Base-by-base conservation (phyloP, 2,797 vertebrate species). In the Balearica regulorum region DNA sequence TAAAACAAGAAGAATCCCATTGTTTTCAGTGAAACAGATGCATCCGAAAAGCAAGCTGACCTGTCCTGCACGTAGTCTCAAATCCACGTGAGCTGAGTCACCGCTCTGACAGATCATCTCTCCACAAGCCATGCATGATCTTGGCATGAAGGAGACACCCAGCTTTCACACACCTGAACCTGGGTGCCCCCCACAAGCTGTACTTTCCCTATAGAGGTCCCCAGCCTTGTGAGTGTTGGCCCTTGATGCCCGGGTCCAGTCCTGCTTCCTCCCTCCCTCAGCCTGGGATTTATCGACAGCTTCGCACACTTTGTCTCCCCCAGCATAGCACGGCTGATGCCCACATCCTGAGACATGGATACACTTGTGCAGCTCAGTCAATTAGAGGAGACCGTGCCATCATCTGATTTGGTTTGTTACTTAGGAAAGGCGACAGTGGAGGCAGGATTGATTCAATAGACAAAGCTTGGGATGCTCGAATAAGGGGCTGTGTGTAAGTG, bases 361-460 rank as follows among this genome's bases (percentile, higher is more conserved):
- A 65, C n/a, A 14, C 65, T 66, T 71, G 58, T 80, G 85, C 92
- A 43, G 57, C 79, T 96, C 91, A 82, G 88, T 97, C 96, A 97
- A 96, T 97, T 96, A 98, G 94, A 93, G 93, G 88, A 94, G 92
- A 95, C 65, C 1, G 77, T 94, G 93, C 94, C 78, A 64, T 91
- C 94, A 81, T 91, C 89, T 94, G 91, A 96, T 97, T 97, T 76
- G 86, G 93, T 96, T 97, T 95, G 94, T 97, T 97, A 98, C 92
- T 71, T 69, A 62, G 87, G 90, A 72, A 66, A 54, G 43, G 96
- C 69, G 6, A 85, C 93, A 92, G 65, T 64, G 76, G 69, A 97
- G 78, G 55, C 81, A 87, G 95, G 94, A 98, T 97, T 95, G 72
- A 96, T 83, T 95, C 64, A 93, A 94, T 93, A 87, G 96, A 95